phyloP scores from a whole-genome alignment of 2,113 vertebrate species.

The Ellobius talpinus region DNA sequence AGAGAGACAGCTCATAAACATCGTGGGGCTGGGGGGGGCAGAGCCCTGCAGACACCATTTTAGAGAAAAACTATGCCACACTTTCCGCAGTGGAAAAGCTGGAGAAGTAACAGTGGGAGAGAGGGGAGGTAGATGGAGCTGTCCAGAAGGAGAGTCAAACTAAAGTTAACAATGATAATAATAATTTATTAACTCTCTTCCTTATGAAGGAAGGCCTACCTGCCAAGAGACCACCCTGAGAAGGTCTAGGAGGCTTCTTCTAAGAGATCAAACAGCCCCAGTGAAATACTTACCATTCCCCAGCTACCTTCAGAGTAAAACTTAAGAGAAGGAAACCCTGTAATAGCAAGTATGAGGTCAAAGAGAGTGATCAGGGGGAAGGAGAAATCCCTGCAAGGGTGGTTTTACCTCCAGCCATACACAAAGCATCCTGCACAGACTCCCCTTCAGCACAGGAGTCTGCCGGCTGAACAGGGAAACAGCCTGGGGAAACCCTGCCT shows the following conservation, averaged over 20 bases:
- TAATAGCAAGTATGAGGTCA: not conserved
- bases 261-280: not conserved
- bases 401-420: no score
- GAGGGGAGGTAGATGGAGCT: not conserved
- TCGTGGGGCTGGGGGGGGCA: not conserved
- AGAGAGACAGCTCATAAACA: not conserved
- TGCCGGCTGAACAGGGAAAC: not conserved
- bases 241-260: not conserved
- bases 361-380: not conserved
- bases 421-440: not conserved
- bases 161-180: not conserved
- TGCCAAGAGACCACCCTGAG: not conserved
- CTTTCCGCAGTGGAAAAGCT: not conserved
- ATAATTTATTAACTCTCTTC: not conserved
- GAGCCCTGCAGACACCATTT: not conserved
- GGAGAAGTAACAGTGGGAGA: no score
- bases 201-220: not conserved
- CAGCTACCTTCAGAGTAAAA: not conserved
- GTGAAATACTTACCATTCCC: conserved; percentile 20
- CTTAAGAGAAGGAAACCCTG: not conserved
- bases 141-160: not conserved
- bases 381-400: not conserved
- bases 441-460: not conserved
- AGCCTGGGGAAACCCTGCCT: not conserved
- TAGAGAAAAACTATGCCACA: not conserved